These are phyloP conservation scores for Fratercula arctica DNA, from an alignment of 2,797 vertebrate genomes.

Conservation along the genomic window DNA sequence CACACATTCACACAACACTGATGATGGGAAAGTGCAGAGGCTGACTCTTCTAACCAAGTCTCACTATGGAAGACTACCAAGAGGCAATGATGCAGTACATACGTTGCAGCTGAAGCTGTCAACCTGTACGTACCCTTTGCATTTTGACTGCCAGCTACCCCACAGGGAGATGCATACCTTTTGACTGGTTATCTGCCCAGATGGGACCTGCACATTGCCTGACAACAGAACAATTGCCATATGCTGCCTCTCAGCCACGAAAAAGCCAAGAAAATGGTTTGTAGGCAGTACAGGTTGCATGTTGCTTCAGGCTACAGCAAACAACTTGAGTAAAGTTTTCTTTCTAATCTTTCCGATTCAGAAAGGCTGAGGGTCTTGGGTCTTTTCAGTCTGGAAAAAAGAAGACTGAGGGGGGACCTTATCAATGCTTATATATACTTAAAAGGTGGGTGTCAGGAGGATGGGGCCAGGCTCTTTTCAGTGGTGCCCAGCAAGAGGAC, in stretches of 20 bases:
- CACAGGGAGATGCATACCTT: not conserved
- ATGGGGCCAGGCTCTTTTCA: too few relatives aligned
- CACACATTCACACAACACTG: not conserved
- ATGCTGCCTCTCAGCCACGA: not conserved
- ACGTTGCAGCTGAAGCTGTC: not conserved
- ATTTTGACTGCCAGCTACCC: not conserved
- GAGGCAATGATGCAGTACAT: not conserved
- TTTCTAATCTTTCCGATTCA: not conserved
- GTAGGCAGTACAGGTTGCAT: not conserved
- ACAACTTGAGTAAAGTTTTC: not conserved
- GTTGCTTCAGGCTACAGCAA: not conserved
- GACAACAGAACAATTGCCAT: not conserved
- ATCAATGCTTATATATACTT: too few relatives aligned
- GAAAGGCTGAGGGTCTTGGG: too few relatives aligned
- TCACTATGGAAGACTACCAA: not conserved
- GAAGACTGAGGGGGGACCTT: too few relatives aligned
- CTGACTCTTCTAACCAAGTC: not conserved
- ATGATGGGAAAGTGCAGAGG: not conserved
- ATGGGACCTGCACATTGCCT: not conserved
- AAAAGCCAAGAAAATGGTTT: not conserved
- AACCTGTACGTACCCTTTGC: not conserved
- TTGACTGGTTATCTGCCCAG: not conserved
- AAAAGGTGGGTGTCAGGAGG: too few relatives aligned
- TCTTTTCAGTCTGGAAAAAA: too few relatives aligned
- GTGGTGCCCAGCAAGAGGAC: too few relatives aligned